Conservation (phyloP, 2,797 vertebrate genomes). For the Scyliorhinus canicula region DNA sequence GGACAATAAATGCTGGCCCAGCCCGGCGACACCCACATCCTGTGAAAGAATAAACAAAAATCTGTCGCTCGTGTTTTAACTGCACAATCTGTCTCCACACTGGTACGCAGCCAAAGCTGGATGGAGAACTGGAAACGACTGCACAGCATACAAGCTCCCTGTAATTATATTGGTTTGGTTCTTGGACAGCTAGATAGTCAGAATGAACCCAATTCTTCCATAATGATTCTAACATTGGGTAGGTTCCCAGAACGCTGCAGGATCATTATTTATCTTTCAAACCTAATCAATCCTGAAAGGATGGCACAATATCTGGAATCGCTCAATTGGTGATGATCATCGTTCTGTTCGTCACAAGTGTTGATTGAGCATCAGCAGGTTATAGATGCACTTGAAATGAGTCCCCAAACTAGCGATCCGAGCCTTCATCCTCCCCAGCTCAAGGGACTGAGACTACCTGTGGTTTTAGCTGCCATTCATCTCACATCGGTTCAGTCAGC, state of each 20-base stretch:
- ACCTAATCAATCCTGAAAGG: not conserved
- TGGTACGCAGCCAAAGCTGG: no score
- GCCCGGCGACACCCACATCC: no score
- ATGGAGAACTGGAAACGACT: not conserved
- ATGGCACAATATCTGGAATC: not conserved
- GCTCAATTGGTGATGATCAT: not conserved
- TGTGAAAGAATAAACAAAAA: no score
- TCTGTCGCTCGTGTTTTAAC: no score
- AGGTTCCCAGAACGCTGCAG: not conserved
- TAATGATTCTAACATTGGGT: not conserved
- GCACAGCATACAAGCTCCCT: not conserved
- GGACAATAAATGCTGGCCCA: no score
- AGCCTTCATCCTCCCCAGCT: not conserved
- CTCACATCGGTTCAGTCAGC: not conserved
- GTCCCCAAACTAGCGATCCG: no score
- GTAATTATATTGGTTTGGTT: not conserved
- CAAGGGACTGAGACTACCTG: not conserved
- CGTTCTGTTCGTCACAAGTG: not conserved
- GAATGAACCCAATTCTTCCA: not conserved
- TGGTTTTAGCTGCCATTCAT: not conserved
- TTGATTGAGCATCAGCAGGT: not conserved
- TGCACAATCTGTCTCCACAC: no score
- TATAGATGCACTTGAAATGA: not conserved
- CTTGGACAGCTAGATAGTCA: not conserved
- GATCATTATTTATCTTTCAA: not conserved